Base-by-base conservation (phyloP, 2,113 vertebrate genomes). In the Andinoacara biseriatus region DNA sequence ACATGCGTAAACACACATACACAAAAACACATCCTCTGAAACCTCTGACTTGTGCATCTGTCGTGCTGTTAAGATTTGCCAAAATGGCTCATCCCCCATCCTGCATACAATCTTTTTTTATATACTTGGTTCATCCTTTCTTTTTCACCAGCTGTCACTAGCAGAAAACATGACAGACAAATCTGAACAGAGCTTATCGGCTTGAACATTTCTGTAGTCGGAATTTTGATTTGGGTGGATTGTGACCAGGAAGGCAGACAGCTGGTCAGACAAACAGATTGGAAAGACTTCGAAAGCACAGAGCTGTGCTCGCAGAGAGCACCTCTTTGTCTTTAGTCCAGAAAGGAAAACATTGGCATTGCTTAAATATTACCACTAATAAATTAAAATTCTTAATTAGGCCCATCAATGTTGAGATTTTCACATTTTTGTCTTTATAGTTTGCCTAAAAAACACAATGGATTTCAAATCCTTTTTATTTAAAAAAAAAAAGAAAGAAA, bases 131-230 rank as follows among this genome's bases (percentile, higher is more conserved):
- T 84, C 83, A 86, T 90, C 84, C 76, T 92, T 90, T 91, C 67
- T 92, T 83, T 91, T 82, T 74, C 49, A 17, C 89, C 94, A 93
- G 90, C 91, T 94, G 90, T 91, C 90, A 87, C 78, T n/a, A 80
- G 65, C 63, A 82, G 81, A 87, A 74, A 33, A 88, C 79, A 63
- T 74, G 86, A 89, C 10, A 17, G 88, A 86, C 78, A 83, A 82
- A 92, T 89, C 87, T 62, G 65, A 84, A 63, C 76, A 83, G 74
- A 90, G 76, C 84, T 82, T 63, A 85, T 84, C 74, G 3, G 78
- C 78, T 76, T 65, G 65, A 76, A 58, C 35, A 63, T 92, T 92
- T 90, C 61, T 87, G 82, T 76, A 49, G 29, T 33, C 58, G 43
- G 54, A 83, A 65, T 81, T 81, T 77, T 80, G 72, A 86, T 85